phyloP scores from a whole-genome alignment of 30 jellyfish, hydroid and myxozoan species.

The Aurelia coerulea region DNA sequence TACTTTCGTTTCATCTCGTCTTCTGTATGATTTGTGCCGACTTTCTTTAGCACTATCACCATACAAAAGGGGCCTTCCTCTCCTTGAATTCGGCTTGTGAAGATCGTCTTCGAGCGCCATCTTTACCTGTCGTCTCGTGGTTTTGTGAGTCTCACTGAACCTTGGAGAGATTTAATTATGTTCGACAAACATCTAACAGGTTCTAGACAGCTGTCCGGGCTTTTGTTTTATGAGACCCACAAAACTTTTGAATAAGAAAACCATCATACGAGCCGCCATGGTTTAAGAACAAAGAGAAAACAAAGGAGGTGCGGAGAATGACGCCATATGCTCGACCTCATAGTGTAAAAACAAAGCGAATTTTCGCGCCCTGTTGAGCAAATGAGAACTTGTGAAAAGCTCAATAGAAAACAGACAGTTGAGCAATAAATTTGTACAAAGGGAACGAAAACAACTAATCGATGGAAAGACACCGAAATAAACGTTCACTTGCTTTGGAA shows the following conservation, averaged over 20 bases:
- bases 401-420: slow-evolving; percentile 69
- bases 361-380: slow-evolving; percentile 80
- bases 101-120: slow-evolving; percentile 72
- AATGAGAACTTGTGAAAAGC: slow-evolving; percentile 74
- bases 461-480: slow-evolving; percentile 58
- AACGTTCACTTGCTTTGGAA: slow-evolving; percentile 65
- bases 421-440: slow-evolving; percentile 62
- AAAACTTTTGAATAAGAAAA: slow-evolving; percentile 58
- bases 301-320: slow-evolving; percentile 80
- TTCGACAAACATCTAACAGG: slow-evolving; percentile 49
- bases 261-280: slow-evolving; percentile 68
- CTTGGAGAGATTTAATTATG: slow-evolving; percentile 10
- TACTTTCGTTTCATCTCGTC: slow-evolving; percentile 70
- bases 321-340: slow-evolving; percentile 78
- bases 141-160: slow-evolving; percentile 52
- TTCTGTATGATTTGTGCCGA: slow-evolving; percentile 68
- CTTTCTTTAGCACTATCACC: slow-evolving; percentile 72
- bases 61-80: slow-evolving; percentile 69
- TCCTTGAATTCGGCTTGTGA: slow-evolving; percentile 51
- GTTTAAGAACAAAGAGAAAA: slow-evolving; percentile 41
- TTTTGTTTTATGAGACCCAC: slow-evolving; percentile 78
- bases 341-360: slow-evolving; percentile 56
- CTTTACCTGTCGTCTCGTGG: slow-evolving; percentile 43
- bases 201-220: slow-evolving; percentile 73
- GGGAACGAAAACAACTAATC: slow-evolving; percentile 48